A percentile compares a stretch with the other conserved stretches of the same genome.
Conservation (phyloP, 2,888 invertebrate species). For the Aelia acuminata region DNA sequence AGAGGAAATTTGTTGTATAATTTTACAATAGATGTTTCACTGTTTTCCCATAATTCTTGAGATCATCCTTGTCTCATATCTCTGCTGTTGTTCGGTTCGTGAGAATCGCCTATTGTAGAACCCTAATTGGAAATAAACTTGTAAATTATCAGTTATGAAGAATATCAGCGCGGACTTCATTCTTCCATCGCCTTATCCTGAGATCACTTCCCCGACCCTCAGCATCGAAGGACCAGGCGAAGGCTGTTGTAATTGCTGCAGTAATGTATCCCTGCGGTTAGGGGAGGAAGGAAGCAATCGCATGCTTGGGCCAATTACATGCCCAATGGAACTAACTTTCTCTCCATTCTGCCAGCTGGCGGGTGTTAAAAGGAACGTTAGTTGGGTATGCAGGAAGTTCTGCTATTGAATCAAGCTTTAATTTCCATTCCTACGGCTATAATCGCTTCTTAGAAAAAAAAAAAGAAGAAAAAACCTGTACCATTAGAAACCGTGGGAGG, state of each 20-base stretch:
- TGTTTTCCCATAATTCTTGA: slow-evolving; percentile 5
- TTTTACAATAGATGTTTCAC: background rate
- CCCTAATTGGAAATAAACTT: background rate
- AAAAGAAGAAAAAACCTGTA: too few relatives aligned
- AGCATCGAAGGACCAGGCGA: background rate
- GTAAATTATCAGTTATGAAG: slow-evolving; percentile 16
- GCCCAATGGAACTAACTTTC: slow-evolving; percentile 34
- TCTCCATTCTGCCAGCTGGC: background rate
- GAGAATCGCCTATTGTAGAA: background rate
- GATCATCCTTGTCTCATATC: slow-evolving; percentile 12
- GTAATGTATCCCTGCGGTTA: background rate
- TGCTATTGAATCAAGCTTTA: background rate
- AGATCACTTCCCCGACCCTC: slow-evolving; percentile 1
- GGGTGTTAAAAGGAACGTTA: background rate
- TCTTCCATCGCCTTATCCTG: background rate
- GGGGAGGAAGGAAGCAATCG: slow-evolving; percentile 26
- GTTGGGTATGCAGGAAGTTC: background rate
- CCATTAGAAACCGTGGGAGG: too few relatives aligned
- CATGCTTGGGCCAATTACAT: background rate
- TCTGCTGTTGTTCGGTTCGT: background rate
- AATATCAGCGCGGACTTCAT: background rate
- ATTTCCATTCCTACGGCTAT: background rate
- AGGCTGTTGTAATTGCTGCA: slow-evolving; percentile 5
- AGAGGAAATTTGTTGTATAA: background rate
- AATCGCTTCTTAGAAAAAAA: too few relatives aligned